Percentiles rank a stretch among this genome's conserved stretches.
Evolutionary conservation across 2,888 invertebrate species (phyloP).

Genomic region (Chloroclystis v-ata): DNA sequence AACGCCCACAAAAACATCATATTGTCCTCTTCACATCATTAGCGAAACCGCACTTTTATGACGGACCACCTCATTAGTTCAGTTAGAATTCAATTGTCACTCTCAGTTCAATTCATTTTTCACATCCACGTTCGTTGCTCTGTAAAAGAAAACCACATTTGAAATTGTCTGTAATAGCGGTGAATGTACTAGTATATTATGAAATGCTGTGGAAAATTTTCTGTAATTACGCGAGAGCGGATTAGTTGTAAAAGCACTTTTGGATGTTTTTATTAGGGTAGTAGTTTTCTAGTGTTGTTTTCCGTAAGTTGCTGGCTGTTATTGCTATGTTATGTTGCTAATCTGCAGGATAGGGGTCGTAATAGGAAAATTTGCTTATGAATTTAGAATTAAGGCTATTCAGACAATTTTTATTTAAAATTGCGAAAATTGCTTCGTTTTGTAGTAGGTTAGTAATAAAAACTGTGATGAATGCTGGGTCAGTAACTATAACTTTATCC

Average conservation of each 20-base stretch:
- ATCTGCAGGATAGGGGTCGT: neutral
- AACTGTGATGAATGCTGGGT: too few relatives aligned
- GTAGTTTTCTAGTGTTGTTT: neutral
- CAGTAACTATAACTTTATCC: too few relatives aligned
- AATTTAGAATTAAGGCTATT: too few relatives aligned
- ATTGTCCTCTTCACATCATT: constrained; percentile 66
- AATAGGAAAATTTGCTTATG: too few relatives aligned
- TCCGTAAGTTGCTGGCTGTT: neutral
- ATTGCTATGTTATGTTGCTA: neutral
- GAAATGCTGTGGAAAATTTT: neutral
- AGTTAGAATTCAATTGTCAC: constrained; percentile 24
- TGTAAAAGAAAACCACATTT: constrained; percentile 13
- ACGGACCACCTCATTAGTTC: constrained; percentile 35
- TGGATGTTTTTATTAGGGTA: neutral
- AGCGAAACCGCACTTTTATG: constrained; percentile 36
- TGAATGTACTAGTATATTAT: neutral
- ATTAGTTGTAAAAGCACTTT: neutral
- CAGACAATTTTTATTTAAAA: too few relatives aligned
- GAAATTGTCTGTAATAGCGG: constrained; percentile 2
- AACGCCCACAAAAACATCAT: constrained; percentile 63
- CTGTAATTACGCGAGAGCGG: neutral
- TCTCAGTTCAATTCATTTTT: constrained; percentile 17
- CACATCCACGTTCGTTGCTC: constrained; percentile 11
- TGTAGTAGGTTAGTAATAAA: too few relatives aligned
- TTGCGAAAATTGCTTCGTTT: too few relatives aligned